These are phyloP conservation scores for Lasioglossum marginatum DNA, from an alignment of 2,888 invertebrate genomes.

Conservation along the genomic window DNA sequence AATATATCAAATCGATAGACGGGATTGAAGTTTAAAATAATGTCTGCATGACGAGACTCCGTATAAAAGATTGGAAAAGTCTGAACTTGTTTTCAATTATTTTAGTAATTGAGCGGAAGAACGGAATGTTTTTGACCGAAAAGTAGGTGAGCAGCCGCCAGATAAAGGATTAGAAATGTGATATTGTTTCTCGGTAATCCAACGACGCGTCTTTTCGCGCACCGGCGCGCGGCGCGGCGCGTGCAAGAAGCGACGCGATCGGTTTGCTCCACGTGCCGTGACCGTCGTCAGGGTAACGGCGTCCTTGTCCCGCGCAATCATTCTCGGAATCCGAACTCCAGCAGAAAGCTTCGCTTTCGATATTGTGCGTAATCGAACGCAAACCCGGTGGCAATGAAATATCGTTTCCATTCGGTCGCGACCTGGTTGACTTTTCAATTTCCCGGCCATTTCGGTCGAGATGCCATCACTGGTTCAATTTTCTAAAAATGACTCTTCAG, in stretches of 20 bases:
- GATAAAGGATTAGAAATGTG: background rate
- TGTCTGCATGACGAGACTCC: too few relatives aligned
- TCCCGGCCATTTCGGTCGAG: background rate
- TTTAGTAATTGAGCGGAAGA: background rate
- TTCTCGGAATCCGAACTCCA: conserved; percentile 54
- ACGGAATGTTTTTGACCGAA: too few relatives aligned
- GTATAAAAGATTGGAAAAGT: too few relatives aligned
- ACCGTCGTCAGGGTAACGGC: conserved; percentile 82
- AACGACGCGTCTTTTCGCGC: background rate
- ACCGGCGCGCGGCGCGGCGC: background rate
- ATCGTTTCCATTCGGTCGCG: conserved; percentile 7
- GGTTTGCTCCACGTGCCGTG: conserved; percentile 80
- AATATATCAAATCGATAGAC: too few relatives aligned
- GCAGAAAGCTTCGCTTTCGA: conserved; percentile 52
- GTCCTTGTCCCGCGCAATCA: conserved; percentile 82
- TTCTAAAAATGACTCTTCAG: background rate
- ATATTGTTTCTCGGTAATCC: background rate
- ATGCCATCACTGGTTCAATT: background rate
- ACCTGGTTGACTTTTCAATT: background rate
- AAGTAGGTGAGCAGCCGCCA: background rate
- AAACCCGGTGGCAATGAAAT: conserved; percentile 27
- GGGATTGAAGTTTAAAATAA: too few relatives aligned
- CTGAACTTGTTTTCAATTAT: background rate
- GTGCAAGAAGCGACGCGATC: conserved; percentile 47
- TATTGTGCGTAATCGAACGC: conserved; percentile 46